phyloP scores from a whole-genome alignment of 2,113 vertebrate species.

The Nesogale talazaci region DNA sequence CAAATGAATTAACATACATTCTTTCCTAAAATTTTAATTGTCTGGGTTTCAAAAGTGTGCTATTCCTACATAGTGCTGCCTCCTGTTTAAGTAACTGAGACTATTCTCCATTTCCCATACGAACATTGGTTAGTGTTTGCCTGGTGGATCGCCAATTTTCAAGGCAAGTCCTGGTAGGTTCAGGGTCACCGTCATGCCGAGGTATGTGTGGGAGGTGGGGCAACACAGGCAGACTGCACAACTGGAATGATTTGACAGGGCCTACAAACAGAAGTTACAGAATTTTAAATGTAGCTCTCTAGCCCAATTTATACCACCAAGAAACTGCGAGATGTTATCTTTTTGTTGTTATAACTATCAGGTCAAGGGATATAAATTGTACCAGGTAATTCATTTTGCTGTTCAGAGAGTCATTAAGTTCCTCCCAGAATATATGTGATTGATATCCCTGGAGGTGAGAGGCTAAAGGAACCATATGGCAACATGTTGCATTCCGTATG shows the following conservation, averaged over 20 bases:
- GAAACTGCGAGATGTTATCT: conserved; percentile 21
- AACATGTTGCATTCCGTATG: conserved; percentile 86
- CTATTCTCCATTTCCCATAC: conserved; percentile 36
- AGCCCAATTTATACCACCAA: conserved; percentile 57
- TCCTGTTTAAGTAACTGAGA: conserved; percentile 46
- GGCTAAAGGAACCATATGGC: conserved; percentile 89
- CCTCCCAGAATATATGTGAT: conserved; percentile 81
- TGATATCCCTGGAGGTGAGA: conserved; percentile 85
- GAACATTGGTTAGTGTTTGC: background rate
- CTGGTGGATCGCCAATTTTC: conserved; percentile 41
- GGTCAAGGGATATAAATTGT: conserved; percentile 77
- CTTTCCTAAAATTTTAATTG: background rate
- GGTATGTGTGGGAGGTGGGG: background rate
- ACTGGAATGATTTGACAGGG: conserved; percentile 35
- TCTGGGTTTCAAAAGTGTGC: conserved; percentile 25
- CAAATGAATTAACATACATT: background rate
- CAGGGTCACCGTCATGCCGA: background rate
- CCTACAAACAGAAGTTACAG: background rate
- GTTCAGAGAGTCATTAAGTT: conserved; percentile 78
- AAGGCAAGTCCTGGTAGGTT: conserved; percentile 41
- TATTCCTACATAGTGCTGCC: conserved; percentile 8
- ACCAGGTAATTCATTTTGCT: conserved; percentile 74
- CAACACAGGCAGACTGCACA: background rate
- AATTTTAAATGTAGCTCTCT: conserved; percentile 57
- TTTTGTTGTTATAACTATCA: conserved; percentile 63